Evolutionary conservation across 1,140 invertebrate species (phyloP).

Genomic region (Orius laevigatus): DNA sequence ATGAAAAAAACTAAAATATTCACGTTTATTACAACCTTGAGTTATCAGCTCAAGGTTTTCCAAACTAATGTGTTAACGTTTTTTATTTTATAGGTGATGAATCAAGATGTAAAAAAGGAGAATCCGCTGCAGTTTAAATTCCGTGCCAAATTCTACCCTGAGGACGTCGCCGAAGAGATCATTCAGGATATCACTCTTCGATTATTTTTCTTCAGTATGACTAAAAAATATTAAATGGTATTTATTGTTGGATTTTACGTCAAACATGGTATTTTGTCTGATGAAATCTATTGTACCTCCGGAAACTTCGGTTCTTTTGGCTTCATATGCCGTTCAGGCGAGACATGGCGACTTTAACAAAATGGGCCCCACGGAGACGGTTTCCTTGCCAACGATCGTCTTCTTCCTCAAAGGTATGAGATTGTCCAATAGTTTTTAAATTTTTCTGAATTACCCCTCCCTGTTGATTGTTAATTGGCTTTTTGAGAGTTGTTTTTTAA

Average conservation of each 20-base stretch:
- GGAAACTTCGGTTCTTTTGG: conserved; percentile 93
- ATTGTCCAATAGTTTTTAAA: background rate
- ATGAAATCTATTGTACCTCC: conserved; percentile 97
- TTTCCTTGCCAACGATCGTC: conserved; percentile 77
- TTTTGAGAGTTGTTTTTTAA: background rate
- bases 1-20: too few relatives aligned
- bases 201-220: conserved; percentile 77
- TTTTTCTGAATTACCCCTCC: too few relatives aligned
- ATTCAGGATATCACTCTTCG: conserved; percentile 98
- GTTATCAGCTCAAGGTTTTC: too few relatives aligned
- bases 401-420: conserved; percentile 69
- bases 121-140: conserved; percentile 97
- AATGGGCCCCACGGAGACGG: conserved; percentile 54
- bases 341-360: conserved; percentile 78
- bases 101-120: conserved; percentile 94
- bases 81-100: conserved; percentile 72
- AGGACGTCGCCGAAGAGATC: conserved; percentile 95
- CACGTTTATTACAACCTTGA: too few relatives aligned
- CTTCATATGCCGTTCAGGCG: conserved; percentile 96
- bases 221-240: background rate
- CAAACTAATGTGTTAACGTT: too few relatives aligned
- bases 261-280: conserved; percentile 90
- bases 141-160: conserved; percentile 98
- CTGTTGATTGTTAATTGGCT: too few relatives aligned
- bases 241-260: conserved; percentile 49